Evolutionary conservation across 2,888 invertebrate species (phyloP), one percentile per base, ranked within the genome.

Genomic region (Ectemnius lituratus): DNA sequence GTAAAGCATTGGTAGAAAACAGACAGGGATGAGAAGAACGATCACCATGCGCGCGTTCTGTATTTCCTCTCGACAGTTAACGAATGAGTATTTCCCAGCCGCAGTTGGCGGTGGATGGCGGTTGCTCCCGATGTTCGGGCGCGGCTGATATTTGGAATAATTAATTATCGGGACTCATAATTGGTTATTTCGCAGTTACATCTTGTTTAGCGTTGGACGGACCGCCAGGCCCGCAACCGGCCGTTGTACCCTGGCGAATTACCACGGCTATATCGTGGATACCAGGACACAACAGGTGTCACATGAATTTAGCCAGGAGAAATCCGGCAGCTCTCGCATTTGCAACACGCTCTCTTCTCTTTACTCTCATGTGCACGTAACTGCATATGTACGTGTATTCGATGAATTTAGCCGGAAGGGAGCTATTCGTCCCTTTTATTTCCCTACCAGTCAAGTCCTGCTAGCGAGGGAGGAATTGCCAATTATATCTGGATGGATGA

Each of bases 251-350:
- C 73, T 58, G 45, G 37, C 71, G 75, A 79, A 80, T 81, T 81
- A 81, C 37, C 37, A 75, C 76, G 23, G 62, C 70, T 75, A 63
- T 76, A 71, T 76, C 74, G 67, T 47, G 61, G 70, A 73, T 11
- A 62, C 71, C 67, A 62, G 37, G 8, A 73, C 60, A 76, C 81
- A 81, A 81, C 81, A 81, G 81, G 81, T 81, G 81, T 79, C 81
- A 78, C 78, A 76, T 81, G 80, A 80, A 81, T 81, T 78, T 69
- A 65, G 74, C 70, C 59, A 70, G 73, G 62, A 37, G 37, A 67
- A 71, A 73, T 71, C 72, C 72, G 67, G 56, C 64, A 59, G 58
- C 70, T 58, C 58, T 67, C 72, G 49, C 67, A 5, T 65, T 20
- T 27, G 11, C 23, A 70, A 71, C 65, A 49, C 67, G 47, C 65